Base-by-base conservation (phyloP, 2,797 vertebrate genomes). In the Platyrinchus mystaceus region DNA sequence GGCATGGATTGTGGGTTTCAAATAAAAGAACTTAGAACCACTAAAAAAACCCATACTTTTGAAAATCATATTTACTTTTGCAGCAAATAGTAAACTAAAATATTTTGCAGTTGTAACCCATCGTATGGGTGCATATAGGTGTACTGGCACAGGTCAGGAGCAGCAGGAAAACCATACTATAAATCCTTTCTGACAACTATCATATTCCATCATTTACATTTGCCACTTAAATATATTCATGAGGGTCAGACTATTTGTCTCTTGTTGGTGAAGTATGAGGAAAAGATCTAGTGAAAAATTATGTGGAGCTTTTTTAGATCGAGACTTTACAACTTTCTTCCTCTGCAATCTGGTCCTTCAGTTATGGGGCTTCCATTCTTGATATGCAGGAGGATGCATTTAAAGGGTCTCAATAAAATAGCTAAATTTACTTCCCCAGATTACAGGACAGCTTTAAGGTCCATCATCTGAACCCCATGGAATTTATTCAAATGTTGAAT, bases 41-140 rank as follows among this genome's bases (percentile, higher is more conserved):
- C 3, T n/a, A 43, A 49, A 39, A 55, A 32, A 7, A 1, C 1
- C 1, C 4, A 39, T 47, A 27, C 2, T 71, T 75, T 75, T 3
- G 30, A 21, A 32, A 78, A 43, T 39, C 7, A 64, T 64, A 28
- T 2, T 28, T 82, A 62, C 28, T 37, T 84, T 62, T 78, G 6
- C 27, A 92, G 2, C 49, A 91, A 50, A 49, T 36, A 50, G 12
- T 73, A 36, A 73, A 41, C n/a, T 44, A 73, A 79, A 87, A 18
- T 49, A 37, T 77, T 50, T 85, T 83, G 20, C 39, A 36, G 1
- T 64, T 60, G 6, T 43, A 49, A 36, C 16, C 32, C 32, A 30
- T 34, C 23, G 27, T 62, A 30, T 5, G 30, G 6, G 8, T 0
- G 0, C 18, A 56, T 52, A 53, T 5, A 50, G 13, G 10, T 47